phyloP scores from a whole-genome alignment of 2,888 invertebrate genomes.

The Timandra comae region DNA sequence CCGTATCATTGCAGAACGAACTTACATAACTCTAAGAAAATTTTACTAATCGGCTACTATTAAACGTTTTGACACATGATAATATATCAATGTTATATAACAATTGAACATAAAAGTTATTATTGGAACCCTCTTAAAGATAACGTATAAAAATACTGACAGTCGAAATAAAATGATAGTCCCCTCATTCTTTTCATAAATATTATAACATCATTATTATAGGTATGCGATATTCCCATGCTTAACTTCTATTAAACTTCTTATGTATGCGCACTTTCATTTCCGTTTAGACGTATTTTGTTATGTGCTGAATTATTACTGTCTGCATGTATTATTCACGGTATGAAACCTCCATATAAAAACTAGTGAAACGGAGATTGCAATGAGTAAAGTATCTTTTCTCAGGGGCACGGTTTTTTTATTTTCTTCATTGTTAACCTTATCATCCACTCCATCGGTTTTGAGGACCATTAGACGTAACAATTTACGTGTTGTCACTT shows the following conservation, averaged over 20 bases:
- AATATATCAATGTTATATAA: no score
- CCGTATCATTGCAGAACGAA: constrained; percentile 16
- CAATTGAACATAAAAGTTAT: no score
- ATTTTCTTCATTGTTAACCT: constrained; percentile 31
- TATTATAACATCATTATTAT: no score
- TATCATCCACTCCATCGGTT: constrained; percentile 23
- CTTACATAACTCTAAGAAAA: constrained; percentile 12
- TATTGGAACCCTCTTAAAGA: no score
- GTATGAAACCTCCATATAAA: constrained; percentile 36
- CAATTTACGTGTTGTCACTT: constrained; percentile 7
- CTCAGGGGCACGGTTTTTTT: constrained; percentile 44
- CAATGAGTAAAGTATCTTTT: constrained; percentile 40
- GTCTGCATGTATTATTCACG: constrained; percentile 32
- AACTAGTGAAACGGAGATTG: constrained; percentile 44
- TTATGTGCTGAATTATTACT: constrained; percentile 17
- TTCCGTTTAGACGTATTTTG: constrained; percentile 19
- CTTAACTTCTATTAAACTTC: constrained; percentile 14
- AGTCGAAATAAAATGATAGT: no score
- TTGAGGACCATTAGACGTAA: constrained; percentile 12
- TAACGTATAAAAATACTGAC: no score
- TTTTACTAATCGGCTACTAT: constrained; percentile 13
- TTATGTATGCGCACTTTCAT: constrained; percentile 19
- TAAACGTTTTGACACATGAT: constrained; percentile 11
- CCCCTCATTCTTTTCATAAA: no score
- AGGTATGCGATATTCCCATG: constrained; percentile 12